These are phyloP conservation scores for Rhabdophis nuchalis DNA, from an alignment of 2,797 vertebrate species.

Conservation along the genomic window DNA sequence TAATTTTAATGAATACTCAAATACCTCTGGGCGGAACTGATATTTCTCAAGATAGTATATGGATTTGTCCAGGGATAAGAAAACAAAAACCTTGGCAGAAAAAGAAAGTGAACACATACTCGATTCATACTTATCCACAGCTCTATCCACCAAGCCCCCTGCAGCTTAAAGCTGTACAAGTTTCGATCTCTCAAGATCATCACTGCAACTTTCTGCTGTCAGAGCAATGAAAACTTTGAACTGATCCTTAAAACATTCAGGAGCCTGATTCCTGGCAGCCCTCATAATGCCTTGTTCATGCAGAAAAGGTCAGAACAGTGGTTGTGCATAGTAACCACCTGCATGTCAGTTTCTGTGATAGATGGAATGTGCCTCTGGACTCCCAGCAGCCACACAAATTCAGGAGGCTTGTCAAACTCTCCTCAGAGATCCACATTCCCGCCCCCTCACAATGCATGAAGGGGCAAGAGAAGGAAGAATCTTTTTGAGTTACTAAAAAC, in stretches of 20 bases:
- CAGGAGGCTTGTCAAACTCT: background rate
- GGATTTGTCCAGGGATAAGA: background rate
- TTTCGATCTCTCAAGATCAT: background rate
- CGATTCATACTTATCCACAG: background rate
- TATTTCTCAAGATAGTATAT: background rate
- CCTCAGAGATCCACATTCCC: background rate
- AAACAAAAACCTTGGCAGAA: background rate
- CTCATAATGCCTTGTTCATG: slow-evolving; percentile 30
- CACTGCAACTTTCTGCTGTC: background rate
- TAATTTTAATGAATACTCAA: background rate
- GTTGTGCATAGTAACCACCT: background rate
- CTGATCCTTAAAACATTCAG: slow-evolving; percentile 15
- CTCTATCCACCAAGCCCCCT: background rate
- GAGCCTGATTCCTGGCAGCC: slow-evolving; percentile 32
- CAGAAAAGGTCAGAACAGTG: slow-evolving; percentile 3
- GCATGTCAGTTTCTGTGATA: background rate
- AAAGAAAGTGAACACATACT: background rate
- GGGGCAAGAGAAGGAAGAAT: background rate
- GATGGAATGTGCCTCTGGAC: slow-evolving; percentile 37
- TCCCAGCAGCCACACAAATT: slow-evolving; percentile 4
- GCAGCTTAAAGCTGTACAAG: background rate
- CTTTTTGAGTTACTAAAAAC: background rate
- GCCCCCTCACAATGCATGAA: background rate
- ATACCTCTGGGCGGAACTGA: background rate
- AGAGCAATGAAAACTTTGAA: background rate